Evolutionary conservation across 2,888 invertebrate genomes (phyloP).

Genomic region (Synergus umbraculus): DNA sequence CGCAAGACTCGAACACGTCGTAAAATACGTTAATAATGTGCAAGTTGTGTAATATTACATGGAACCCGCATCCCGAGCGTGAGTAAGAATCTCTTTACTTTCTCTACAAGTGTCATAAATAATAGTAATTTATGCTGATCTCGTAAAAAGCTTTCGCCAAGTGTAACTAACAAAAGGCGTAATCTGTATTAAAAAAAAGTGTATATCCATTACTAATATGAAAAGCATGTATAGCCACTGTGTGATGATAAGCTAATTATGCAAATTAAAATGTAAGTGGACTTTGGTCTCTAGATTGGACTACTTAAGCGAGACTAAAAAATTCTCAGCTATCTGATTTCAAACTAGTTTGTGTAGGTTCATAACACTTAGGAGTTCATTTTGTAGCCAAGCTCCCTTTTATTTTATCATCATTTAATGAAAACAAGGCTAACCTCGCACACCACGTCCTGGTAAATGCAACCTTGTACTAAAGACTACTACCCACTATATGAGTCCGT

Average conservation of each 20-base stretch:
- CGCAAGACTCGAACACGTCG: neutral
- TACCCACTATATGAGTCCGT: slow-evolving; percentile 39
- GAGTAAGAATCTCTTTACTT: slow-evolving; percentile 27
- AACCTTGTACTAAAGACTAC: slow-evolving; percentile 36
- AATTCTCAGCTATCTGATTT: slow-evolving; percentile 17
- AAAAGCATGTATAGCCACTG: neutral
- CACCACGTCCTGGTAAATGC: slow-evolving; percentile 13
- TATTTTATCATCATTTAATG: slow-evolving; percentile 37
- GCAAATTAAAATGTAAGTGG: slow-evolving; percentile 12
- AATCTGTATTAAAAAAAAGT: neutral
- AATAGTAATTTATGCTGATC: slow-evolving; percentile 34
- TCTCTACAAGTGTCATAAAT: slow-evolving; percentile 19
- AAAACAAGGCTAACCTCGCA: slow-evolving; percentile 35
- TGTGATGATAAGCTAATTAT: slow-evolving; percentile 7
- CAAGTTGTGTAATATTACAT: slow-evolving; percentile 30
- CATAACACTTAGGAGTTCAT: slow-evolving; percentile 14
- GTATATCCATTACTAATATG: neutral
- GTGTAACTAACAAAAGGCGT: neutral
- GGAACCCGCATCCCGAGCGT: slow-evolving; percentile 28
- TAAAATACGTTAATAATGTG: slow-evolving; percentile 33
- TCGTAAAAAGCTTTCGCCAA: neutral
- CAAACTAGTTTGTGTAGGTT: slow-evolving; percentile 35
- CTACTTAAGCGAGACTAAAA: slow-evolving; percentile 13
- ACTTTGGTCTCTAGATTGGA: slow-evolving; percentile 4
- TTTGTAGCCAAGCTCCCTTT: slow-evolving; percentile 14